phyloP scores from a whole-genome alignment of 2,888 invertebrate species.

The Trichopoda pennipes region DNA sequence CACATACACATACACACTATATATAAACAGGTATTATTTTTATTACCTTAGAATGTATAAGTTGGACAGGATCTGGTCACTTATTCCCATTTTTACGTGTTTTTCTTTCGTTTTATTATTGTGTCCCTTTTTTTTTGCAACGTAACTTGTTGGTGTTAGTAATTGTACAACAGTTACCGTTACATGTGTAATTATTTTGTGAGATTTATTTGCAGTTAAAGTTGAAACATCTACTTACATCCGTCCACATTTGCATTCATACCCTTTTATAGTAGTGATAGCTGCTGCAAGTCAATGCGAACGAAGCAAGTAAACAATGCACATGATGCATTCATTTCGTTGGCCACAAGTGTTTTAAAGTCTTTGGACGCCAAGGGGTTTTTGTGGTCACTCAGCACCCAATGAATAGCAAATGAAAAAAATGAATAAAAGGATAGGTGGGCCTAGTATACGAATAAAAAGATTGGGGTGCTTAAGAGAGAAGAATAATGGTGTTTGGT shows the following conservation, averaged over 20 bases:
- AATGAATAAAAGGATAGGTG: conserved; percentile 29
- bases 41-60: conserved; percentile 65
- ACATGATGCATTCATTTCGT: conserved; percentile 63
- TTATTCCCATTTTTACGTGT: conserved; percentile 55
- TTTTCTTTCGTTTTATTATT: conserved; percentile 16
- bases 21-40: conserved; percentile 30
- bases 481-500: conserved; percentile 45
- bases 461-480: conserved; percentile 54
- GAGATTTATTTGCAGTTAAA: conserved; percentile 79
- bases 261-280: background rate
- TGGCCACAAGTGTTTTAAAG: conserved; percentile 72
- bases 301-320: conserved; percentile 47
- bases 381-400: conserved; percentile 68
- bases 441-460: conserved; percentile 7
- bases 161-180: conserved; percentile 78
- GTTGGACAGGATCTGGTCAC: conserved; percentile 60
- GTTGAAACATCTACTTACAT: conserved; percentile 35
- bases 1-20: conserved; percentile 23
- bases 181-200: conserved; percentile 81
- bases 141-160: conserved; percentile 53
- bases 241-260: background rate
- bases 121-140: background rate
- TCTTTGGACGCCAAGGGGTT: conserved; percentile 58
- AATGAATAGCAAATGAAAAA: conserved; percentile 56
- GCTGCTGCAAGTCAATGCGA: conserved; percentile 53